Evolutionary conservation across 2,113 vertebrate species (phyloP), one percentile per base, ranked within the genome.

Genomic region (Phycodurus eques): DNA sequence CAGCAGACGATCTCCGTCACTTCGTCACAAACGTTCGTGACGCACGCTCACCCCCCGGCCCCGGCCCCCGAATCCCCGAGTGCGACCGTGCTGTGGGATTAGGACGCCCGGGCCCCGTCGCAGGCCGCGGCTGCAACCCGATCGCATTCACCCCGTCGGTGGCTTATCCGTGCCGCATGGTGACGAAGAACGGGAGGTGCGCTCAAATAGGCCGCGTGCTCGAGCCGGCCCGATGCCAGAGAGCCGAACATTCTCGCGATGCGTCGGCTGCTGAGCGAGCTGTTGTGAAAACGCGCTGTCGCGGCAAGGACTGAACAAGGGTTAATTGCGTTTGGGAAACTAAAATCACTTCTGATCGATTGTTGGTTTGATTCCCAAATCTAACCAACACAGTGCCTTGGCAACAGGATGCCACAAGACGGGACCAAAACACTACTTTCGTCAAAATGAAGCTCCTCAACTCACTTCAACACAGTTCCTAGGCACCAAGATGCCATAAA

Each of bases 161-260:
- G 70, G 15, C 67, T 53, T 68, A 67, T 62, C 70, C 46, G 35
- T 64, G 44, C n/a, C 67, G 63, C 46, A 5, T 5, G 77, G 74
- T 76, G 60, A 77, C 53, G 76, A 82, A 75, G 73, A 17, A 35
- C 2, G 51, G 27, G 72, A 76, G 65, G 53, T 56, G 5, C 72
- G 5, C 72, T 63, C 68, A 66, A 62, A 57, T 68, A 72, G 70
- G 63, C 74, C 64, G 42, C 78, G 35, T 76, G 47, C 70, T 5
- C 49, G 56, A 35, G 43, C 27, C 35, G 35, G 35, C 67, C 1
- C 19, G 71, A 72, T 56, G 57, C 75, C 74, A 79, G 15, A 33
- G 13, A 60, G 33, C 15, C 51, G 1, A 8, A 60, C 35, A 39
- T 39, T 39, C 35, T 39, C 35, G 35, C 1, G 35, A 39, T 39